Evolutionary conservation across 1,140 invertebrate genomes (phyloP).

Genomic region (Nilaparvata lugens): DNA sequence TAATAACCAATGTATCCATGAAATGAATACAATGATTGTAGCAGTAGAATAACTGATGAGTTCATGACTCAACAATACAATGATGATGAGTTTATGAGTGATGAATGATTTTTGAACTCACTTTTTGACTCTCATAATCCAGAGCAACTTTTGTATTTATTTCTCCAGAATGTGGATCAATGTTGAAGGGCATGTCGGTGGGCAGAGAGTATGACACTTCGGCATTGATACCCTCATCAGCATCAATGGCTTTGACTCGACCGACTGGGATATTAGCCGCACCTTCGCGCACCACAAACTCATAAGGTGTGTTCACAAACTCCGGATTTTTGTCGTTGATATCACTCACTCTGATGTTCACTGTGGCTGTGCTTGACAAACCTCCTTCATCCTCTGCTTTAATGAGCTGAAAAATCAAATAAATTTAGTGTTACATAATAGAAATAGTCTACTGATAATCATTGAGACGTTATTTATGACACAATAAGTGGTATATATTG

Average conservation of each 20-base stretch:
- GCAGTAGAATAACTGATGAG: too few relatives aligned
- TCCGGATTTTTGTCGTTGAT: conserved; percentile 85
- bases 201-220: conserved; percentile 53
- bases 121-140: conserved; percentile 74
- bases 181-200: conserved; percentile 62
- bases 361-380: conserved; percentile 66
- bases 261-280: conserved; percentile 56
- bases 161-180: conserved; percentile 69
- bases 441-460: too few relatives aligned
- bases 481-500: too few relatives aligned
- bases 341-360: conserved; percentile 81
- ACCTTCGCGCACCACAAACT: conserved; percentile 76
- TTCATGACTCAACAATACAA: too few relatives aligned
- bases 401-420: conserved; percentile 55
- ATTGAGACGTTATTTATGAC: too few relatives aligned
- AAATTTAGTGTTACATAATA: too few relatives aligned
- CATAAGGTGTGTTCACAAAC: conserved; percentile 63
- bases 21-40: too few relatives aligned
- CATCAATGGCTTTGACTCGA: conserved; percentile 70
- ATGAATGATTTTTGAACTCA: conserved; percentile 33
- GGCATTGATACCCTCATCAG: conserved; percentile 61
- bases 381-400: conserved; percentile 79
- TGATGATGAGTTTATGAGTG: too few relatives aligned
- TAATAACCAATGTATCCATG: too few relatives aligned
- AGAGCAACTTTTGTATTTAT: conserved; percentile 64